A percentile compares a stretch with the other conserved stretches of the same genome.
Evolutionary conservation across 2,888 invertebrate species (phyloP).

Genomic region (Eugnorisma glareosa): DNA sequence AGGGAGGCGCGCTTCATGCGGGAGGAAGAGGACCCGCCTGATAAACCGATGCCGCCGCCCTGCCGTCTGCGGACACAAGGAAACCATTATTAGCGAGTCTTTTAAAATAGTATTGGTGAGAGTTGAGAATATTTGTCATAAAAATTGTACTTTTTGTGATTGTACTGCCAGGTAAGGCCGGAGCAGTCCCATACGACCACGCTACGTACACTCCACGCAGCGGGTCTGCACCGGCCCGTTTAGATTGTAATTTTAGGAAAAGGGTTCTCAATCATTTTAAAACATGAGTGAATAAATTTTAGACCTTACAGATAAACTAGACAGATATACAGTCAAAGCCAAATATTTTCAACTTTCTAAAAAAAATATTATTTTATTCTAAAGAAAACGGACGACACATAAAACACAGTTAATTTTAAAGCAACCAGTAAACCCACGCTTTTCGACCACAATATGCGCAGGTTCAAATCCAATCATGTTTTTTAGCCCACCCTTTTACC

Average conservation of each 20-base stretch:
- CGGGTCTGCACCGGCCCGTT: background rate
- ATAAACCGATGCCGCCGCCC: constrained; percentile 91
- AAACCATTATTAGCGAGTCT: rapidly evolving
- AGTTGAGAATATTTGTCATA: constrained; percentile 25
- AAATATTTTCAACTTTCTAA: constrained; percentile 8
- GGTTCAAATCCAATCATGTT: background rate
- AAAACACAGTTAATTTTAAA: constrained; percentile 54
- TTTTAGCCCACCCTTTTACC: background rate
- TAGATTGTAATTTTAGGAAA: background rate
- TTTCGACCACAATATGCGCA: constrained; percentile 8
- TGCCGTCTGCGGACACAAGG: constrained; percentile 77
- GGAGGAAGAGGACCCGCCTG: constrained; percentile 91
- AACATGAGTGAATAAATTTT: background rate
- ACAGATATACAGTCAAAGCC: background rate
- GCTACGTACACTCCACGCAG: background rate
- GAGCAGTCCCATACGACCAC: background rate
- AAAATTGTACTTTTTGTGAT: background rate
- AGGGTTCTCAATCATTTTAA: background rate
- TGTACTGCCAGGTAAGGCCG: background rate
- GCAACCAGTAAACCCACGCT: constrained; percentile 36
- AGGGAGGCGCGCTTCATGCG: constrained; percentile 93
- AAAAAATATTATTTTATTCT: background rate
- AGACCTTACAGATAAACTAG: background rate
- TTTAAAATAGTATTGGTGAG: background rate
- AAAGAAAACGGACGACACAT: constrained; percentile 52